phyloP scores from a whole-genome alignment of 2,797 vertebrate species.

The Hydrocynus forskahlii region DNA sequence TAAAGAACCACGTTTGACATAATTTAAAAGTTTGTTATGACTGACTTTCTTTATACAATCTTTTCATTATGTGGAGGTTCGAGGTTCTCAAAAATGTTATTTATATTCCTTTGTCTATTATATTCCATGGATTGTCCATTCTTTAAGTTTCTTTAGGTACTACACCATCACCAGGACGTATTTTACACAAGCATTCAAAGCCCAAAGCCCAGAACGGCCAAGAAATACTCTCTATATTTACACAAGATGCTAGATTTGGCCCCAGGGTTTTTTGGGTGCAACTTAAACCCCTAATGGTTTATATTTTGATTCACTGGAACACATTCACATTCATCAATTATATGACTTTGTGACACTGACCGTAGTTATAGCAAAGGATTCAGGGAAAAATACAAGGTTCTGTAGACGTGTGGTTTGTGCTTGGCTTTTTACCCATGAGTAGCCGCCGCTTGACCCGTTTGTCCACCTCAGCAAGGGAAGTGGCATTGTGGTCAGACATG shows the following conservation, averaged over 20 bases:
- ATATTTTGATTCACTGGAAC: not conserved
- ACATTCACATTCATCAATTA: not conserved
- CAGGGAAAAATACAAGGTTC: not conserved
- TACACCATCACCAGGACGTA: slow-evolving; percentile 77
- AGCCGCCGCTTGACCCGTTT: slow-evolving; percentile 95
- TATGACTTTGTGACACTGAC: not conserved
- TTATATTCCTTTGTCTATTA: no score
- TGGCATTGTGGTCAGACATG: slow-evolving; percentile 84
- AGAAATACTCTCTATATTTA: slow-evolving; percentile 60
- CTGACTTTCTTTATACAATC: no score
- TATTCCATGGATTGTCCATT: no score
- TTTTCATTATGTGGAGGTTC: no score
- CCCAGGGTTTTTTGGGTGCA: slow-evolving; percentile 13
- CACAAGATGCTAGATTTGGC: slow-evolving; percentile 43
- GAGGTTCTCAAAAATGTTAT: no score
- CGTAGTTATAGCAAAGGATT: not conserved
- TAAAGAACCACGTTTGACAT: no score
- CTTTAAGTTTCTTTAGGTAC: slow-evolving; percentile 45
- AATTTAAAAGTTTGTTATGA: no score
- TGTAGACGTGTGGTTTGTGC: not conserved
- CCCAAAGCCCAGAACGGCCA: slow-evolving; percentile 72
- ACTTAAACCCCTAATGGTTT: not conserved
- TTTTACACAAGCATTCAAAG: slow-evolving; percentile 70
- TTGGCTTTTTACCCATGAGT: slow-evolving; percentile 89
- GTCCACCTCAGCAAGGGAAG: slow-evolving; percentile 88